Base-by-base conservation (phyloP, 1,140 invertebrate species). In the Doryteuthis pealeii region DNA sequence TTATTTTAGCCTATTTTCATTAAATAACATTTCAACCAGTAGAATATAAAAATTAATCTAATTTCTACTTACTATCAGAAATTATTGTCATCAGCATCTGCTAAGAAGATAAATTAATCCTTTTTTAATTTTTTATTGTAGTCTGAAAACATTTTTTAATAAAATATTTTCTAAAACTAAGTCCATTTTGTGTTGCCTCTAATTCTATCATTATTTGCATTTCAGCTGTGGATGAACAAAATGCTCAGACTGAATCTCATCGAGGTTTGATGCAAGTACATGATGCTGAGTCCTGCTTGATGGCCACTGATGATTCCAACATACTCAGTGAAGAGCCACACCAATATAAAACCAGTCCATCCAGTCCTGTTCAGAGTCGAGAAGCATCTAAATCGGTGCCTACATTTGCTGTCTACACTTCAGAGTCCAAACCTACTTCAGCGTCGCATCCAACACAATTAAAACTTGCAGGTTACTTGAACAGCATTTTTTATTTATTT, bases 141-240 rank as follows among this genome's bases (percentile, higher is more conserved):
- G n/a, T n/a, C n/a, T n/a, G n/a, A n/a, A n/a, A n/a, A n/a, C n/a
- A n/a, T n/a, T n/a, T n/a, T n/a, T n/a, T n/a, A n/a, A n/a, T n/a
- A n/a, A n/a, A n/a, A n/a, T n/a, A n/a, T n/a, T 49, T 49, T 49
- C 22, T 1, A 49, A 49, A 49, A 49, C 12, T 15, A 49, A 49
- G 22, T 12, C 12, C 12, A 49, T 49, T 49, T 49, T 49, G 45
- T 49, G 45, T 49, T 49, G 45, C 22, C 12, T 49, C 22, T n/a
- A n/a, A n/a, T n/a, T n/a, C n/a, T n/a, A n/a, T n/a, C n/a, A 22
- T 28, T 31, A 45, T 72, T 73, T 68, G 40, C 69, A 22, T 79
- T 77, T 14, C 72, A 89, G 89, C 88, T 78, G 88, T 89, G 26
- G 89, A 89, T 83, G 89, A 89, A 79, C 89, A 89, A 78, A 89